phyloP scores from a whole-genome alignment of 2,888 invertebrate genomes.

The Idaea biselata region DNA sequence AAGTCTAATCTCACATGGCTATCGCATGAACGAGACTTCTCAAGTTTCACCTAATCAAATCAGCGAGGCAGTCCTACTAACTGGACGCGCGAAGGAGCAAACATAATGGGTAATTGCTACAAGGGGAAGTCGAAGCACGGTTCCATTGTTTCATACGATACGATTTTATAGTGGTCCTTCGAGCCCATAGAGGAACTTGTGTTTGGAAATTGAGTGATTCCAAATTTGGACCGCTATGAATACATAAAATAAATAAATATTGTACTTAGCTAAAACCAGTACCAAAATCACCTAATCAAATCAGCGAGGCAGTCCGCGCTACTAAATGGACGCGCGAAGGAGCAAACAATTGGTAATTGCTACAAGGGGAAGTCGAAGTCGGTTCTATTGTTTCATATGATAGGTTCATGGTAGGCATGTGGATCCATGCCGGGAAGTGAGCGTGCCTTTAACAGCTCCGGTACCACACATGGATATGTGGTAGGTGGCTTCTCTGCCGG shows the following conservation, averaged over 20 bases:
- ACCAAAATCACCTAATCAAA: not conserved
- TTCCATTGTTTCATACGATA: slow-evolving; percentile 37
- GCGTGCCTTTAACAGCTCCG: too few species aligned
- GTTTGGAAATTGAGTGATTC: not conserved
- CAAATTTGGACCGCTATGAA: too few species aligned
- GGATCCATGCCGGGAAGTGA: too few species aligned
- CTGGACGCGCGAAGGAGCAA: slow-evolving; percentile 41
- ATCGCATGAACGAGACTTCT: not conserved
- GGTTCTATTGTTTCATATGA: slow-evolving; percentile 41
- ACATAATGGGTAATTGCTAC: slow-evolving; percentile 63
- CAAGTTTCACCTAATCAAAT: not conserved
- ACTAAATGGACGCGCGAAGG: slow-evolving; percentile 36
- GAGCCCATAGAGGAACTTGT: too few species aligned
- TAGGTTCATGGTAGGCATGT: too few species aligned
- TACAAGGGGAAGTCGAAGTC: slow-evolving; percentile 50
- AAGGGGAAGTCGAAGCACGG: slow-evolving; percentile 50
- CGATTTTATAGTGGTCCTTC: slow-evolving; percentile 21
- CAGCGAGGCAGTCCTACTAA: slow-evolving; percentile 9
- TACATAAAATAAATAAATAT: too few species aligned
- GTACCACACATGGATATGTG: too few species aligned
- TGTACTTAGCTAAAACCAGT: too few species aligned
- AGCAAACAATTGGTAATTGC: slow-evolving; percentile 62
- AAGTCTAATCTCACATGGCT: not conserved
- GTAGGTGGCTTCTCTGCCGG: too few species aligned
- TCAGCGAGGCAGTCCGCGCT: slow-evolving; percentile 1